Conservation (phyloP, 2,888 invertebrate genomes). For the Cetonia aurata region DNA sequence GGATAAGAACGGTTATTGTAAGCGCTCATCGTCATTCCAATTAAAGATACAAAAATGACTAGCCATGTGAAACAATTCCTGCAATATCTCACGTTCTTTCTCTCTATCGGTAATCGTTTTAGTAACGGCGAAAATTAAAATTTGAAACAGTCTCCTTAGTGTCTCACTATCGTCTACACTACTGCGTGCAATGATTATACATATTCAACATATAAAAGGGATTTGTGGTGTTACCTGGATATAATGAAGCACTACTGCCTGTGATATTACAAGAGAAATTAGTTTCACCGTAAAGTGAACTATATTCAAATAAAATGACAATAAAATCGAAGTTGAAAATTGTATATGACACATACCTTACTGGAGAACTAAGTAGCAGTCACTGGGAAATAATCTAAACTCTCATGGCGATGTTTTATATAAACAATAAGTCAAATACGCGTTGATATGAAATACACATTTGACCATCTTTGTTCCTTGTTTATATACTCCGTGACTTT, state of each 20-base stretch:
- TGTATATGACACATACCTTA: neutral
- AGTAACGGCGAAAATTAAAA: constrained; percentile 2
- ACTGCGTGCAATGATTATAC: constrained; percentile 48
- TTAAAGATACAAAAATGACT: neutral
- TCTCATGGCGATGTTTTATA: too few relatives aligned
- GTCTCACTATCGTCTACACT: constrained; percentile 46
- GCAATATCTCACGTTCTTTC: neutral
- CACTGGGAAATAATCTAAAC: too few relatives aligned
- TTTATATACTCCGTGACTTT: too few relatives aligned
- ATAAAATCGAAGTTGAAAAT: constrained; percentile 22
- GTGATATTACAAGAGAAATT: constrained; percentile 58
- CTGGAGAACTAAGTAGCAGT: too few relatives aligned
- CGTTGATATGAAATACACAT: too few relatives aligned
- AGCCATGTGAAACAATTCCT: constrained; percentile 13
- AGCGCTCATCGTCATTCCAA: neutral
- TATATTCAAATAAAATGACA: constrained; percentile 23
- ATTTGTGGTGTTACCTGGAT: constrained; percentile 62
- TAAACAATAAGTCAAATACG: too few relatives aligned
- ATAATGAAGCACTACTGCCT: constrained; percentile 64
- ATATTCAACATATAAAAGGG: constrained; percentile 42
- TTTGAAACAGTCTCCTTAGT: constrained; percentile 37
- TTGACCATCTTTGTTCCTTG: too few relatives aligned
- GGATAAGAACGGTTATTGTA: neutral
- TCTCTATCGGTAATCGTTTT: neutral
- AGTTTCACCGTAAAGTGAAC: constrained; percentile 47